Evolutionary conservation across 2,797 vertebrate species (phyloP).

Genomic region (Smutsia gigantea): DNA sequence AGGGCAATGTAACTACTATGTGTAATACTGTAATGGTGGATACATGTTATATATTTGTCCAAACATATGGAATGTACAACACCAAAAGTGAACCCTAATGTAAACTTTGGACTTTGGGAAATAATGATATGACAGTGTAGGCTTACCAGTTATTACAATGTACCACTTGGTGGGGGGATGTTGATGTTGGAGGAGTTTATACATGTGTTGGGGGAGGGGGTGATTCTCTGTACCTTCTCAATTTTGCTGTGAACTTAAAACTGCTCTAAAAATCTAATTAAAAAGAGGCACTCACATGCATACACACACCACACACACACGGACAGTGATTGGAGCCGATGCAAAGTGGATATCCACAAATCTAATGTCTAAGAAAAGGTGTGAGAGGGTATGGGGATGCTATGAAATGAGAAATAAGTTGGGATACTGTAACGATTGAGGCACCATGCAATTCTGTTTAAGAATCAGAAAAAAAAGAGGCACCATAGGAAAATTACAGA

Average conservation of each 20-base stretch:
- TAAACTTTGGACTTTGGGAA: background rate
- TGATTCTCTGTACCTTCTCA: background rate
- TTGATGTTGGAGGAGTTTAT: background rate
- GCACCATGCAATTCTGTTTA: background rate
- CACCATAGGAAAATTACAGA: background rate
- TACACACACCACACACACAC: too few relatives aligned
- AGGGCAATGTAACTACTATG: background rate
- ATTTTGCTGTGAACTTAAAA: background rate
- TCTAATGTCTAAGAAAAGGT: background rate
- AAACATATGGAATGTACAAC: background rate
- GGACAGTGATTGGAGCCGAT: background rate
- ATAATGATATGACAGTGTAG: background rate
- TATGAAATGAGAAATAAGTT: background rate
- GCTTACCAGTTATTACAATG: background rate
- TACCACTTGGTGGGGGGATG: background rate
- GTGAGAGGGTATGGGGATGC: fast-evolving
- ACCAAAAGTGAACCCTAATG: background rate
- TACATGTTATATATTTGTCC: background rate
- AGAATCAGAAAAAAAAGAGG: background rate
- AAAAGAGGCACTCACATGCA: background rate
- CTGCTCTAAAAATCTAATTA: background rate
- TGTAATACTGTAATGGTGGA: background rate
- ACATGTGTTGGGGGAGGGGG: background rate
- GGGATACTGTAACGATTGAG: background rate
- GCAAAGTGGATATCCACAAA: background rate